Evolutionary conservation across 2,113 vertebrate genomes (phyloP).

Genomic region (Sceloporus undulatus): DNA sequence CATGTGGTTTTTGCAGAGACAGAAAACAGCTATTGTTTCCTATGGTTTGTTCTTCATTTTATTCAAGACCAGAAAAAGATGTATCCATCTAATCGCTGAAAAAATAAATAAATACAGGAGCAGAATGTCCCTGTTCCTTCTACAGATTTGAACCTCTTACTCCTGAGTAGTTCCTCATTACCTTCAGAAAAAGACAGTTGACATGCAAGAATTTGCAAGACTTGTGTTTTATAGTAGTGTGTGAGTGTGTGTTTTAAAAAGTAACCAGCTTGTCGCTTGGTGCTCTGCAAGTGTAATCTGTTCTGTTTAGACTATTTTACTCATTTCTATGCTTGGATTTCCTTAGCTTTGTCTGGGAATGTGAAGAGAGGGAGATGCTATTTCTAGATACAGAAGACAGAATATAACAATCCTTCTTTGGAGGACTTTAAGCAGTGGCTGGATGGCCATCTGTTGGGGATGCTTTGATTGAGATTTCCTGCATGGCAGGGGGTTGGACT

Average conservation of each 20-base stretch:
- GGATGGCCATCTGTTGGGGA: no score
- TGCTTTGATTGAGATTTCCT: no score
- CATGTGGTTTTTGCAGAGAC: background rate
- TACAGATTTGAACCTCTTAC: background rate
- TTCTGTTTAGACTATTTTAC: background rate
- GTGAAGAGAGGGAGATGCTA: background rate
- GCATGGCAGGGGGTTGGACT: no score
- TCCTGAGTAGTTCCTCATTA: background rate
- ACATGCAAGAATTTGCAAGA: background rate
- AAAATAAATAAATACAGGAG: background rate
- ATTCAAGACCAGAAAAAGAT: slow-evolving; percentile 17
- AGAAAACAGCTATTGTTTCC: slow-evolving; percentile 6
- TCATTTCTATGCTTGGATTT: background rate
- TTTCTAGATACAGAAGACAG: background rate
- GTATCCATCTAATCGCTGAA: slow-evolving; percentile 19
- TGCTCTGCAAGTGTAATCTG: background rate
- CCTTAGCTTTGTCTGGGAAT: background rate
- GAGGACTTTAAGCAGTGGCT: no score
- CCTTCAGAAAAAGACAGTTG: background rate
- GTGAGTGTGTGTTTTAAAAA: background rate
- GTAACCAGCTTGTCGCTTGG: background rate
- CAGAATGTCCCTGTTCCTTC: background rate
- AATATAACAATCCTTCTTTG: background rate
- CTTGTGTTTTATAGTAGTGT: background rate
- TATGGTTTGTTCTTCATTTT: background rate